phyloP scores from a whole-genome alignment of 1,140 invertebrate species.

The Adoxophyes honmai region DNA sequence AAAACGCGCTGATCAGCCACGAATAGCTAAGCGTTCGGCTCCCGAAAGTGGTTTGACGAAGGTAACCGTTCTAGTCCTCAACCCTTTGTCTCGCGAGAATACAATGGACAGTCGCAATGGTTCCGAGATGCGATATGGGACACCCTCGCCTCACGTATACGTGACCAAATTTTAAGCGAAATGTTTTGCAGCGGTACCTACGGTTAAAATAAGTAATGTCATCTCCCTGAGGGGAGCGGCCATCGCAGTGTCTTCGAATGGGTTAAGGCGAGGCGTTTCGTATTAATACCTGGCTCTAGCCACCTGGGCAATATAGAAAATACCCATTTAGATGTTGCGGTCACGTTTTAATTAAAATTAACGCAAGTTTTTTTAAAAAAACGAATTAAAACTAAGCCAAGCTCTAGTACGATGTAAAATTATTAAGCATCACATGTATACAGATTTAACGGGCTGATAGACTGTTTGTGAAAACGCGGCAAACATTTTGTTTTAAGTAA shows the following conservation, averaged over 20 bases:
- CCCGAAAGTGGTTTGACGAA: constrained; percentile 67
- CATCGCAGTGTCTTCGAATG: neutral
- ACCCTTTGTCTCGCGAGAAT: constrained; percentile 69
- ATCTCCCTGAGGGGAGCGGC: constrained; percentile 40
- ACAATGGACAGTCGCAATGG: constrained; percentile 71
- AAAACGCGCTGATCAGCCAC: constrained; percentile 54
- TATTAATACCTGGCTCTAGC: constrained; percentile 1
- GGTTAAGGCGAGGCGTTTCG: neutral
- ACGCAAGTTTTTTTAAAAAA: neutral
- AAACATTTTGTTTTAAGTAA: no score
- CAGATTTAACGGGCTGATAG: no score
- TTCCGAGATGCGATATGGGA: constrained; percentile 66
- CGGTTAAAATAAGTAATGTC: constrained; percentile 65
- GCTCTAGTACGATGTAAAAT: neutral
- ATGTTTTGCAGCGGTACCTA: constrained; percentile 59
- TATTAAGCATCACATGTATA: no score
- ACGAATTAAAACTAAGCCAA: neutral
- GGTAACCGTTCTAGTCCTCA: constrained; percentile 61
- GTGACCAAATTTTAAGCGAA: constrained; percentile 72
- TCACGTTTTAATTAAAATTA: neutral
- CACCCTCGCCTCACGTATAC: constrained; percentile 51
- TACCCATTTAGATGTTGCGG: neutral
- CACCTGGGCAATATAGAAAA: neutral
- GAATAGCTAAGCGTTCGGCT: constrained; percentile 64
- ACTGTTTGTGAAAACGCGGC: no score